Conservation (phyloP, 2,113 vertebrate species). For the Seriola quinqueradiata region DNA sequence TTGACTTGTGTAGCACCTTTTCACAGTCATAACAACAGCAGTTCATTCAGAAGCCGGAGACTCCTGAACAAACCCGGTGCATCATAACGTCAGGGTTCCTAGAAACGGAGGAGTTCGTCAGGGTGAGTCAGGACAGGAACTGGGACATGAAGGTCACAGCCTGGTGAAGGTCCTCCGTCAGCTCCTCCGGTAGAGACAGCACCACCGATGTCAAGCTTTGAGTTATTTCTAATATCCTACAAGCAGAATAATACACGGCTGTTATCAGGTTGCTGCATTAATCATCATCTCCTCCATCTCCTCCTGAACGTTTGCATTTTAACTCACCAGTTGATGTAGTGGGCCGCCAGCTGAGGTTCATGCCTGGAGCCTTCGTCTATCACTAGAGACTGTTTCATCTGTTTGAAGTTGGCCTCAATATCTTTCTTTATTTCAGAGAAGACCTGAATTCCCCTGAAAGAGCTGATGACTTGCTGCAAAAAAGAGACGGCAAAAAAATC, state of each 20-base stretch:
- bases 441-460: conserved; percentile 81
- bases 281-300: background rate
- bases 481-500: background rate
- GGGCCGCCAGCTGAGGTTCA: conserved; percentile 84
- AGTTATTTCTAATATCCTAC: conserved; percentile 83
- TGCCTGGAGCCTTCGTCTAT: conserved; percentile 80
- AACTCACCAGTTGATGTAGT: conserved; percentile 84
- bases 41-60: conserved; percentile 37
- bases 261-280: background rate
- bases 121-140: conserved; percentile 71
- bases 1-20: conserved; percentile 71
- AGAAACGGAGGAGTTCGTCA: background rate
- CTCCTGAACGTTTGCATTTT: background rate
- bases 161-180: conserved; percentile 81
- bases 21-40: conserved; percentile 39
- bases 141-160: conserved; percentile 80
- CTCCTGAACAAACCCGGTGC: conserved; percentile 4
- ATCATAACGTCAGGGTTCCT: conserved; percentile 1
- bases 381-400: conserved; percentile 84
- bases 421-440: conserved; percentile 83
- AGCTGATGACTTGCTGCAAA: conserved; percentile 85
- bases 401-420: conserved; percentile 88
- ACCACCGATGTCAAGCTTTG: conserved; percentile 76
- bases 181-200: conserved; percentile 78
- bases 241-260: conserved; percentile 1